Base-by-base conservation (phyloP, 2,888 invertebrate species). In the Leptarthrus brevirostris region DNA sequence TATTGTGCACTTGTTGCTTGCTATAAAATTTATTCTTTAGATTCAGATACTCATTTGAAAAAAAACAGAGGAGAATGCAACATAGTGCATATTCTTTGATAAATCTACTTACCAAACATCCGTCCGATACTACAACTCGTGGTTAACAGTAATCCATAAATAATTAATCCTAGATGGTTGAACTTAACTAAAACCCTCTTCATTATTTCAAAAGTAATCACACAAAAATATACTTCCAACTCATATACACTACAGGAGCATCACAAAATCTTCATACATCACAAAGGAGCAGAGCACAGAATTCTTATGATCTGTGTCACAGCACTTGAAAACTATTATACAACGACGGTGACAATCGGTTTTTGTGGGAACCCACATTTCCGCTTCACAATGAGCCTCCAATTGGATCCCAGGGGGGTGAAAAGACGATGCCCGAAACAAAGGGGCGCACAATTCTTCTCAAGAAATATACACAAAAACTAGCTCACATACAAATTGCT, bases 41-140 rank as follows among this genome's bases (percentile, higher is more conserved):
- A 18, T 20, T 14, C 52, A 20, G 3, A 47, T 4, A 4, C 3
- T 3, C 4, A 47, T 47, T 47, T 4, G n/a, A 14, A 47, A 14
- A 14, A 14, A 47, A 47, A 47, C 47, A 12, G 47, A n/a, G n/a
- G n/a, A n/a, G n/a, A n/a, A n/a, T n/a, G n/a, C n/a, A n/a, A n/a
- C n/a, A n/a, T n/a, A n/a, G n/a, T n/a, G 18, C 6, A 4, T n/a
- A 52, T 52, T 52, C 1, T 52, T 10, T 22, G 6, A 24, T 40
- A n/a, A n/a, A n/a, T n/a, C n/a, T n/a, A 83, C 85, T 84, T 79
- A 85, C 85, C 85, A 75, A 85, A 85, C 80, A 85, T 82, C 74
- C 85, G 82, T 75, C 83, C 85, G 61, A 77, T 77, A 75, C 76
- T 76, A 74, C 79, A 79, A 70, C 80, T 78, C 77, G 81, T 80